Conservation (phyloP, 2,113 vertebrate species). For the Siniperca knerii region DNA sequence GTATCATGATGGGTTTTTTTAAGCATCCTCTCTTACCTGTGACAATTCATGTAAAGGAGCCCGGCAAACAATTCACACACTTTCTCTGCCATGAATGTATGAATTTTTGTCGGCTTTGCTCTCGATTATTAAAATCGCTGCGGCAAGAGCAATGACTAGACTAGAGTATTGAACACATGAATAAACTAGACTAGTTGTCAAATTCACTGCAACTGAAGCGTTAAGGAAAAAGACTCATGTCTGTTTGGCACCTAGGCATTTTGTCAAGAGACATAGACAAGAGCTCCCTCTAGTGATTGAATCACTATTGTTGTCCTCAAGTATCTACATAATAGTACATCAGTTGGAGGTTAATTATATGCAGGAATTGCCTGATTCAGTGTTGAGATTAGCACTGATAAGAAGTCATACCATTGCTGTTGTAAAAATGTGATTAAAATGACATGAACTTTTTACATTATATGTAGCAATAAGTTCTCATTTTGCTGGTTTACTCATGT, state of each 20-base stretch:
- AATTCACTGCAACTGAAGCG: conserved; percentile 51
- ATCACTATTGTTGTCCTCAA: conserved; percentile 12
- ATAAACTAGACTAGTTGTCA: conserved; percentile 48
- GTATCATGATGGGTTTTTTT: neutral
- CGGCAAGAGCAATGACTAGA: conserved; percentile 30
- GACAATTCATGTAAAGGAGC: neutral
- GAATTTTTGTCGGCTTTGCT: conserved; percentile 17
- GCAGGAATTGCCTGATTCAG: neutral
- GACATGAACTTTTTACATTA: too few species aligned
- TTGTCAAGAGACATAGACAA: conserved; percentile 68
- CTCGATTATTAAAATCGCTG: conserved; percentile 43
- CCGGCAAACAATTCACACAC: neutral
- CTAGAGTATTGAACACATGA: conserved; percentile 49
- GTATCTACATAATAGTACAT: conserved; percentile 21
- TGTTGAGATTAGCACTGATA: neutral
- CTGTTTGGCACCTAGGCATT: conserved; percentile 28
- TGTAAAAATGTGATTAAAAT: neutral
- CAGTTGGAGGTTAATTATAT: conserved; percentile 40
- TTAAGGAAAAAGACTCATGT: conserved; percentile 31
- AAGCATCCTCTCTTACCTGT: neutral
- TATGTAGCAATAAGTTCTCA: neutral
- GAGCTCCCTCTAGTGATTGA: conserved; percentile 84
- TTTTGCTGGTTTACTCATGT: neutral
- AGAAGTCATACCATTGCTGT: neutral
- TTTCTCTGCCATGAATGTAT: conserved; percentile 29